Evolutionary conservation across 2,113 vertebrate genomes (phyloP).

Genomic region (Crotalus tigris): DNA sequence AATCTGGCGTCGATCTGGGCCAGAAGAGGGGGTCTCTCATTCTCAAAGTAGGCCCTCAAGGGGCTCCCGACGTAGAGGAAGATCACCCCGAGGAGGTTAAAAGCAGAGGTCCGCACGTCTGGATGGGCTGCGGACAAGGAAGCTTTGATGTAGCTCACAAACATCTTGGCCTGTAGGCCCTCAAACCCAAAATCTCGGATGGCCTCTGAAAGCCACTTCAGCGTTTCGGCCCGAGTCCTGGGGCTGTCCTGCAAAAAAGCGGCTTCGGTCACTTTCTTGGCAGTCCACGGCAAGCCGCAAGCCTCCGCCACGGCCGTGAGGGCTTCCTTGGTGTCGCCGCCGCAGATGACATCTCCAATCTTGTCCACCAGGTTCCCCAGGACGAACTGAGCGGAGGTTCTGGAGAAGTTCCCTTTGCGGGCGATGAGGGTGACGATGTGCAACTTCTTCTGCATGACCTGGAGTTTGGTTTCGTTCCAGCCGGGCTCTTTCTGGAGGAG

Average conservation of each 20-base stretch:
- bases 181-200: conserved; percentile 82
- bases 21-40: conserved; percentile 84
- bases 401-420: conserved; percentile 75
- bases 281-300: conserved; percentile 77
- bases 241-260: conserved; percentile 80
- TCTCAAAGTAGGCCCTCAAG: conserved; percentile 84
- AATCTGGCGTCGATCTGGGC: conserved; percentile 85
- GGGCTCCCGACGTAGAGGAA: conserved; percentile 85
- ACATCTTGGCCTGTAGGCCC: conserved; percentile 83
- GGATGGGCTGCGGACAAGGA: conserved; percentile 84
- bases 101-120: conserved; percentile 80
- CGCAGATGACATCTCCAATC: conserved; percentile 76
- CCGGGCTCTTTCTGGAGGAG: neutral
- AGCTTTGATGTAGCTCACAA: conserved; percentile 85
- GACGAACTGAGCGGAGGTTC: conserved; percentile 69
- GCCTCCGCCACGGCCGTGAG: conserved; percentile 75
- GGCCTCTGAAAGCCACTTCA: conserved; percentile 77
- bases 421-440: conserved; percentile 71
- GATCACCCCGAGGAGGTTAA: conserved; percentile 84
- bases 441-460: conserved; percentile 82
- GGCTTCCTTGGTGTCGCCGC: conserved; percentile 72
- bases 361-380: conserved; percentile 78
- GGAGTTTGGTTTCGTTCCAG: conserved; percentile 15
- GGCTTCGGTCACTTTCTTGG: conserved; percentile 72
- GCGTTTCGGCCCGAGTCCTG: conserved; percentile 77